Percentiles rank a stretch among this genome's conserved stretches.
Evolutionary conservation across 2,888 invertebrate species (phyloP).

Genomic region (Cecidostiba fungosa): DNA sequence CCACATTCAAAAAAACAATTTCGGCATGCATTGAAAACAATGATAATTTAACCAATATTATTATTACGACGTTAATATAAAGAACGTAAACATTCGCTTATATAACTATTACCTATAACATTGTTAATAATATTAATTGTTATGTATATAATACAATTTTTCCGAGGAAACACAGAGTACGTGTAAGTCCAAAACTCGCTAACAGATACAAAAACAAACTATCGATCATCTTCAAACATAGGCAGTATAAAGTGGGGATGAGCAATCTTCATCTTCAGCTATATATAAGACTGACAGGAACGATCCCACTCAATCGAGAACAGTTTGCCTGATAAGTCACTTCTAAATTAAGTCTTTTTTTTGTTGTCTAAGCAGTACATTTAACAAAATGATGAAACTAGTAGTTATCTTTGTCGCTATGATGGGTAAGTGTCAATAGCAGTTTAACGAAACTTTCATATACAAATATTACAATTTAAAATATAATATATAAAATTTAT

Average conservation of each 20-base stretch:
- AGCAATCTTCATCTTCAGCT: background rate
- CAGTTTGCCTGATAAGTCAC: slow-evolving; percentile 18
- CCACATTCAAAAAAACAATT: background rate
- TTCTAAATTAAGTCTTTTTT: background rate
- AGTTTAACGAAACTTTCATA: background rate
- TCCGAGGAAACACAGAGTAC: background rate
- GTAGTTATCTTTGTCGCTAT: slow-evolving; percentile 24
- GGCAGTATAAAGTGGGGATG: slow-evolving; percentile 2
- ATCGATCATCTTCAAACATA: slow-evolving; percentile 20
- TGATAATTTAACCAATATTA: too few relatives aligned
- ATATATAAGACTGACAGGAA: slow-evolving; percentile 35
- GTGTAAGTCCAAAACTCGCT: background rate
- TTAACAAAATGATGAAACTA: slow-evolving; percentile 50
- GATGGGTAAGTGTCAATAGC: slow-evolving; percentile 30
- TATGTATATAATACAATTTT: background rate
- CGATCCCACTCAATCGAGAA: slow-evolving; percentile 12
- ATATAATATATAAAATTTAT: too few relatives aligned
- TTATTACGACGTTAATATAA: too few relatives aligned
- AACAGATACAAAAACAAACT: background rate
- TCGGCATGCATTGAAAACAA: background rate
- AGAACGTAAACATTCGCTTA: too few relatives aligned
- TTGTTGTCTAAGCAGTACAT: background rate
- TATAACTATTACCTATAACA: too few relatives aligned
- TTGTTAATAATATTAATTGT: background rate
- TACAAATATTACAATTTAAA: background rate